Conservation (phyloP, 2,113 vertebrate species). For the Ammodytes dubius region DNA sequence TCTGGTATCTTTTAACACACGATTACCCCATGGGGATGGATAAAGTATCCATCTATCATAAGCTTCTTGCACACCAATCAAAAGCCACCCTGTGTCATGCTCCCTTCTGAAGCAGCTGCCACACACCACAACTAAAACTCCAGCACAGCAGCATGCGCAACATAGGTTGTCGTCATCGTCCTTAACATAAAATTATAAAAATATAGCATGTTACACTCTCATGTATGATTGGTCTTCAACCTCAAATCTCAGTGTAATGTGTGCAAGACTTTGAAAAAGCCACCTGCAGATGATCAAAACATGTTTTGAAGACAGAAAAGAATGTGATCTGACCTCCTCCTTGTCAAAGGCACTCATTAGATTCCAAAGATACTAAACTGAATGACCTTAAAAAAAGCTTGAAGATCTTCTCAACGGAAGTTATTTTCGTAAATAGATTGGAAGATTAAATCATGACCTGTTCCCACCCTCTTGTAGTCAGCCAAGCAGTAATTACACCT, state of each 20-base stretch:
- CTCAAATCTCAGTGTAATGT: slow-evolving; percentile 17
- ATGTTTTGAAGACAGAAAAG: slow-evolving; percentile 25
- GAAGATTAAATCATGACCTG: slow-evolving; percentile 69
- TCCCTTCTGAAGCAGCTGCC: slow-evolving; percentile 67
- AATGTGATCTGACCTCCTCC: slow-evolving; percentile 36
- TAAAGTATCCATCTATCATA: neutral
- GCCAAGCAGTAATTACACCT: slow-evolving; percentile 76
- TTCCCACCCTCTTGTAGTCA: slow-evolving; percentile 66
- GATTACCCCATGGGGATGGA: slow-evolving; percentile 12
- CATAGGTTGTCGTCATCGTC: neutral
- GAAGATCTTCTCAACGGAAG: slow-evolving; percentile 50
- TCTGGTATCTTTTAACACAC: slow-evolving; percentile 49
- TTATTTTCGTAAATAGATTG: slow-evolving; percentile 72
- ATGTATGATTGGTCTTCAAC: slow-evolving; percentile 25
- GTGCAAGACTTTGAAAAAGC: slow-evolving; percentile 24
- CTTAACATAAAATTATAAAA: slow-evolving; percentile 27
- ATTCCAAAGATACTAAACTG: slow-evolving; percentile 60
- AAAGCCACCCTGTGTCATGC: slow-evolving; percentile 57
- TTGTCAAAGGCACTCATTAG: slow-evolving; percentile 43
- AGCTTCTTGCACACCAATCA: slow-evolving; percentile 55
- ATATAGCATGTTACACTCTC: neutral
- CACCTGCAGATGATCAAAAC: slow-evolving; percentile 15
- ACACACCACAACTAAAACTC: slow-evolving; percentile 39
- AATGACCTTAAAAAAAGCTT: slow-evolving; percentile 62
- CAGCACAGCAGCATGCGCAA: slow-evolving; percentile 8